Conservation (phyloP, 2,888 invertebrate species). For the Cinara cedri region DNA sequence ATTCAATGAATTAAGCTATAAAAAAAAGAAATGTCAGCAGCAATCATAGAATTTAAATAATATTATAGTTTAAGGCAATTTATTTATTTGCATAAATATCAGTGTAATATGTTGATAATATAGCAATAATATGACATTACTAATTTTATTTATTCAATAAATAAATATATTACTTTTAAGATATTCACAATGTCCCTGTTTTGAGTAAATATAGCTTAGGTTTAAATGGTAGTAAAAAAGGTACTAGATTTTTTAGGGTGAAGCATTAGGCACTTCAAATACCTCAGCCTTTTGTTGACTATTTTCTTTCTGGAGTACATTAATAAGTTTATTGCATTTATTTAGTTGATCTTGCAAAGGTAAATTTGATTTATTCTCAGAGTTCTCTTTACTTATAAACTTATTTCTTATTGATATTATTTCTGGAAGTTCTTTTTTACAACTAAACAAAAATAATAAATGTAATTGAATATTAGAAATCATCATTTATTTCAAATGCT, state of each 20-base stretch:
- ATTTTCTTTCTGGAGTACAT: conserved; percentile 35
- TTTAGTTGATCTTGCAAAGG: conserved; percentile 34
- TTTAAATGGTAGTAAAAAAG: too few relatives aligned
- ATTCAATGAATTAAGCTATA: conserved; percentile 42
- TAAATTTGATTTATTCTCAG: conserved; percentile 50
- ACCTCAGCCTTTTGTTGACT: conserved; percentile 41
- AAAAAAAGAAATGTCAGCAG: neutral
- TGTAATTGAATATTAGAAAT: too few relatives aligned
- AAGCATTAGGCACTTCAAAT: too few relatives aligned
- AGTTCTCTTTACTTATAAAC: conserved; percentile 24
- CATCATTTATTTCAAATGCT: too few relatives aligned
- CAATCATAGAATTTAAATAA: neutral
- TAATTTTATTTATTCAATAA: neutral
- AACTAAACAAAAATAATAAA: conserved; percentile 10
- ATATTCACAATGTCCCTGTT: neutral
- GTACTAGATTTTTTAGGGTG: neutral
- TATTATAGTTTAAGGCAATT: neutral
- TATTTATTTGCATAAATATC: neutral
- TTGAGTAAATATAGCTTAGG: too few relatives aligned
- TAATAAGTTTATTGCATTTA: conserved; percentile 39
- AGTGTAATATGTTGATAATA: too few relatives aligned
- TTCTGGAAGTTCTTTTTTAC: conserved; percentile 36
- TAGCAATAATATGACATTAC: neutral
- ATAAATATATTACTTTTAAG: neutral
- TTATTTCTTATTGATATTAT: conserved; percentile 37